Base-by-base conservation (phyloP, 2,113 vertebrate genomes). In the Leptocoma aspasia region DNA sequence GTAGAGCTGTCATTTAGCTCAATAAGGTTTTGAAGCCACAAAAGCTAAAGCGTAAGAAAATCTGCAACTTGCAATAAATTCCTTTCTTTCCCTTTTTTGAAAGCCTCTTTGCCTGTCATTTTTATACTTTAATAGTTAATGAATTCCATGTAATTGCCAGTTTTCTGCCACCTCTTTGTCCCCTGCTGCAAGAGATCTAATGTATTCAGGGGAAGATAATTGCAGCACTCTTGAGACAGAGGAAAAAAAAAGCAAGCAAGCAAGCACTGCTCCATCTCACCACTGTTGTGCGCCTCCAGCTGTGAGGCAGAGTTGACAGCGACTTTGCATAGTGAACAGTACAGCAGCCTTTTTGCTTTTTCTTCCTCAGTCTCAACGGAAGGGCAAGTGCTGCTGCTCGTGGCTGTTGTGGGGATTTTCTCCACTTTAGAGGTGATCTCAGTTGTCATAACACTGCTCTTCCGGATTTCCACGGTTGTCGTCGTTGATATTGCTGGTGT, bases 311-410 rank as follows among this genome's bases (percentile, higher is more conserved):
- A 99, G 98, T 99, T 99, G 97, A 99, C 99, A 47, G 99, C 99
- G 59, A 99, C 99, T 97, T 99, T 99, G 98, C 99, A 99, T 95
- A 99, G 98, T 22, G 99, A 99, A 97, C 99, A 99, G 97, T 99
- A 99, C 30, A 99, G 99, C 21, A 99, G 98, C 33, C 99, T 97
- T 21, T 98, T 98, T 16, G 99, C 99, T 94, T 99, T 99, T 93
- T 99, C 99, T 92, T 99, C 99, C 96, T 99, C 99, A 0, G 99
- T 99, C 97, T 99, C 99, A 2, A 94, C 52, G 3, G 97, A 97
- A 96, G 98, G 97, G 78, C 97, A 97, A 7, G 97, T 86, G 92
- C 96, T 97, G 84, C 95, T 95, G 96, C 97, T 97, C 68, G 97
- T 66, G 93, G 97, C 93, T 78, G 97, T 84, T 1, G 96, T 89